Percentiles rank a stretch among this genome's conserved stretches.
phyloP scores from a whole-genome alignment of 2,797 vertebrate genomes.

The Podarcis lilfordi region DNA sequence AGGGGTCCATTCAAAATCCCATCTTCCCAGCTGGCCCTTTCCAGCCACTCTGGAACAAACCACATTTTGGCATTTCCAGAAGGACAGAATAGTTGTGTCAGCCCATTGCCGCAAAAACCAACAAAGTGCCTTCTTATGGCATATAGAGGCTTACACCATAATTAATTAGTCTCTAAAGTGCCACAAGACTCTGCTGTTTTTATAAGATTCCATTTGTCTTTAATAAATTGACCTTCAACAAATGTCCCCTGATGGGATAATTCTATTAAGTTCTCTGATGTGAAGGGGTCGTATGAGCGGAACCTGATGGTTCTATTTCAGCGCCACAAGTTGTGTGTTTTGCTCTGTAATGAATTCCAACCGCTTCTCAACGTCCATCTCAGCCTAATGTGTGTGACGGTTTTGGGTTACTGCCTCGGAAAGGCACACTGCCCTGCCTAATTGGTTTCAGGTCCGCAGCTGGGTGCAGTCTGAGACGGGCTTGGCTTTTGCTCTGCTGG shows the following conservation, averaged over 20 bases:
- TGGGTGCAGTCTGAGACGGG: not conserved
- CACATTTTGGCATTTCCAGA: not conserved
- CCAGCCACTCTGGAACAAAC: not conserved
- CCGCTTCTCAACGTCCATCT: slow-evolving; percentile 49
- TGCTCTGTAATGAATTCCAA: slow-evolving; percentile 35
- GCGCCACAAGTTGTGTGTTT: slow-evolving; percentile 3
- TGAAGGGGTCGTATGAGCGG: slow-evolving; percentile 29
- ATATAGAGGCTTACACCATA: too few species aligned
- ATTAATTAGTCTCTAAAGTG: too few species aligned
- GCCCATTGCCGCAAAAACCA: too few species aligned
- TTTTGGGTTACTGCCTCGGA: slow-evolving; percentile 40
- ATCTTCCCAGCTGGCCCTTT: slow-evolving; percentile 28
- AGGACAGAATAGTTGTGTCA: too few species aligned
- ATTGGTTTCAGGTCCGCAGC: slow-evolving; percentile 41
- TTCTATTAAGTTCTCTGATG: slow-evolving; percentile 21
- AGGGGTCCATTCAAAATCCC: slow-evolving; percentile 46
- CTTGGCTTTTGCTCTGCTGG: not conserved
- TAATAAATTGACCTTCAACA: slow-evolving; percentile 62
- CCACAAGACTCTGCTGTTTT: slow-evolving; percentile 2
- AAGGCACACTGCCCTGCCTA: slow-evolving; percentile 24
- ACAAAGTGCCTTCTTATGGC: too few species aligned
- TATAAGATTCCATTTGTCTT: slow-evolving; percentile 66
- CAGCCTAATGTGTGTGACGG: slow-evolving; percentile 51
- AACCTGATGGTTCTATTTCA: slow-evolving; percentile 64
- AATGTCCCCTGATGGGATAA: slow-evolving; percentile 59